A percentile compares a stretch with the other conserved stretches of the same genome.
phyloP scores from a whole-genome alignment of 2,113 vertebrate genomes.

The Melanotaenia duboulayi region DNA sequence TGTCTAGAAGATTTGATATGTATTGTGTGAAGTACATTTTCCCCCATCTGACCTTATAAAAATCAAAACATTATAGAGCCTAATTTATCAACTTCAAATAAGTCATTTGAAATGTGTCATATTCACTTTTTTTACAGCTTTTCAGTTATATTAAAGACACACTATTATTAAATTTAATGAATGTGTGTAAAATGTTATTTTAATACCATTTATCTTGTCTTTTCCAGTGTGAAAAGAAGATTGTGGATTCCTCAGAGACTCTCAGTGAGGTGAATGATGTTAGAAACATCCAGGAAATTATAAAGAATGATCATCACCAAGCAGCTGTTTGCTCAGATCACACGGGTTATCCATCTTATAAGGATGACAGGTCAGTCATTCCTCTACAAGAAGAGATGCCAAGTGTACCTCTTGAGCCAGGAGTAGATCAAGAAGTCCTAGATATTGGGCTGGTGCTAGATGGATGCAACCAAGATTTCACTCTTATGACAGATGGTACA shows the following conservation, averaged over 20 bases:
- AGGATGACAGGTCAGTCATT: slow-evolving; percentile 33
- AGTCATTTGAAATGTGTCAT: no score
- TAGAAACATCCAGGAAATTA: slow-evolving; percentile 6
- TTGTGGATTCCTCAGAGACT: slow-evolving; percentile 21
- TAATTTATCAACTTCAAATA: no score
- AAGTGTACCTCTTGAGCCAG: slow-evolving; percentile 28
- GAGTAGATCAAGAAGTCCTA: not conserved
- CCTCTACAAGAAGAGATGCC: slow-evolving; percentile 26
- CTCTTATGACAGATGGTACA: not conserved
- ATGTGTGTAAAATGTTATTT: not conserved
- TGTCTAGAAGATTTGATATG: no score
- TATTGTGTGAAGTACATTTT: no score
- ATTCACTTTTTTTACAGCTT: no score
- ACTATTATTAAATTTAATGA: no score
- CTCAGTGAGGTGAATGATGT: slow-evolving; percentile 21
- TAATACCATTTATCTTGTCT: slow-evolving; percentile 11
- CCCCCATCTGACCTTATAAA: no score
- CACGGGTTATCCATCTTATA: slow-evolving; percentile 19
- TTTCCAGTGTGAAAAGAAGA: slow-evolving; percentile 58
- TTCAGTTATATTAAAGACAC: not conserved
- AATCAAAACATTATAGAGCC: no score
- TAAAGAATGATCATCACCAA: slow-evolving; percentile 4
- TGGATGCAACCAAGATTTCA: slow-evolving; percentile 9
- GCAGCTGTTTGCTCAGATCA: slow-evolving; percentile 1
- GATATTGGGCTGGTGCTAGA: slow-evolving; percentile 2